These are phyloP conservation scores for Drosophila leonis DNA, from an alignment of 2,888 invertebrate species.

Conservation along the genomic window DNA sequence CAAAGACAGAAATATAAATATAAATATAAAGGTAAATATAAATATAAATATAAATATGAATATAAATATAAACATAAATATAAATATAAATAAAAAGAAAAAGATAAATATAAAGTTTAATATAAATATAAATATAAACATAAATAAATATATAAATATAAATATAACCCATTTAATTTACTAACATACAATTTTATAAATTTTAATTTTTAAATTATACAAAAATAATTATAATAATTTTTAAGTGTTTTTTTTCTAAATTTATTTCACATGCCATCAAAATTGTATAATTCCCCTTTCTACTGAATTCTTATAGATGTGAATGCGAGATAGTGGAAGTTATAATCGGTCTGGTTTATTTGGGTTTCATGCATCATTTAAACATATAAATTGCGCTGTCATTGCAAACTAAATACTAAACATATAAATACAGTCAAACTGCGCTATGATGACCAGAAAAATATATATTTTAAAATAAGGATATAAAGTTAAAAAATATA, in stretches of 20 bases:
- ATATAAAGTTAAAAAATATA: not conserved
- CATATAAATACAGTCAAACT: slow-evolving; percentile 4
- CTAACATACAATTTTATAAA: too few relatives aligned
- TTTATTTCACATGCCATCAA: not conserved
- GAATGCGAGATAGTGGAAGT: not conserved
- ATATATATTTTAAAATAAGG: not conserved
- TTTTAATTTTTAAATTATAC: not conserved
- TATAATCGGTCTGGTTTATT: slow-evolving; percentile 24
- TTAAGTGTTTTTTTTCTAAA: not conserved
- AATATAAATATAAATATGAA: too few relatives aligned
- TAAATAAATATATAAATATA: not conserved
- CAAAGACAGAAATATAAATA: not conserved
- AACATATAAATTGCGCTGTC: slow-evolving; percentile 33
- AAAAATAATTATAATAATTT: not conserved
- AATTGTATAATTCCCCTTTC: not conserved
- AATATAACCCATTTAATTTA: too few relatives aligned
- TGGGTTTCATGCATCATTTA: slow-evolving; percentile 45
- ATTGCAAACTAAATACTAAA: slow-evolving; percentile 27
- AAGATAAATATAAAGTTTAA: too few relatives aligned
- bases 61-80: too few relatives aligned
- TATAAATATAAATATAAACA: not conserved
- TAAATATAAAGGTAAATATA: too few relatives aligned
- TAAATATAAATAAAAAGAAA: too few relatives aligned
- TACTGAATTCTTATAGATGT: not conserved
- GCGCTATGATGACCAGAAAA: not conserved